Base-by-base conservation (phyloP, 2,113 vertebrate genomes). In the Ivindomyrus marchei region DNA sequence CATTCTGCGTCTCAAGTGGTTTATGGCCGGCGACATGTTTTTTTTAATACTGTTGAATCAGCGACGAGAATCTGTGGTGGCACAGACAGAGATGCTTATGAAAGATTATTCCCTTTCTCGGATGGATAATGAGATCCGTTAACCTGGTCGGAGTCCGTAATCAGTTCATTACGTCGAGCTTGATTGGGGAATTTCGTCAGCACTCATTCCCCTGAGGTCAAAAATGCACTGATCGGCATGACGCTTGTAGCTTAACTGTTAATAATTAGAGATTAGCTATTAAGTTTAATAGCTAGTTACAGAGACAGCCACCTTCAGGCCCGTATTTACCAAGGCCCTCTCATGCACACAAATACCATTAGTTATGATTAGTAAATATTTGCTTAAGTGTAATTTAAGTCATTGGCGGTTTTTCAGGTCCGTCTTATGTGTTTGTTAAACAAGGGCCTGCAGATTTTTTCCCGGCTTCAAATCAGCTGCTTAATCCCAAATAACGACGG, bases 271-370 rank as follows among this genome's bases (percentile, higher is more conserved):
- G 3, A 70, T 70, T 70, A 70, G 62, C 62, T 11, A 31, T 13
- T 31, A 70, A 13, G 62, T 13, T 31, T 85, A 47, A 85, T 46
- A 85, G 45, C 19, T 21, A 19, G 45, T 85, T 39, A 85, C 83
- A 47, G 17, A 24, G 19, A 47, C 83, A 47, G 21, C 39, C 3
- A 47, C 80, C 39, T 42, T 47, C 15, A 46, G 80, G 92, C 92
- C 93, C 91, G 92, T 90, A 93, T 91, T 91, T 92, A 94, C 92
- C 91, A 88, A 90, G 89, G 90, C 91, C 88, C 50, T 87, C 74
- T 91, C 91, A 49, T 49, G 11, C 31, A 90, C 50, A 90, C 46
- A 52, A 27, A 85, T n/a, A 58, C 53, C 45, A 85, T 85, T 85
- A 85, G 42, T 45, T 47, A 45, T 47, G 83, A n/a, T 47, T 85